These are phyloP conservation scores for Bos indicus DNA, from an alignment of 2,113 vertebrate species.

Conservation along the genomic window DNA sequence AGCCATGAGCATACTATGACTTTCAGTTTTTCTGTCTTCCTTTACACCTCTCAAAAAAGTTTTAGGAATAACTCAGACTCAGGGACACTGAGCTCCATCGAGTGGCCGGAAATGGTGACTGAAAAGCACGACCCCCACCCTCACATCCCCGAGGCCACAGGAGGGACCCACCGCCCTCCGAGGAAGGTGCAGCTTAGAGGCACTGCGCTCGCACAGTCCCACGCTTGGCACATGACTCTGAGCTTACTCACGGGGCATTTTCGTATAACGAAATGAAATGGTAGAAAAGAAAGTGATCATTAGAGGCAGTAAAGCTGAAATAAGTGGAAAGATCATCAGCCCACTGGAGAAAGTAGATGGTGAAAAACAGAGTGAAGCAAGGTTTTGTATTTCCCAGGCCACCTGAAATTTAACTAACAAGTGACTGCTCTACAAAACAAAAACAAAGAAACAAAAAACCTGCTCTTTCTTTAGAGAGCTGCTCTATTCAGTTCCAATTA, in stretches of 20 bases:
- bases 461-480: constrained; percentile 9
- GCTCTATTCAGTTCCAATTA: constrained; percentile 8
- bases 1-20: background rate
- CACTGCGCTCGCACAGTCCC: accelerated
- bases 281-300: background rate
- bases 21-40: background rate
- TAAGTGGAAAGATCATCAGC: background rate
- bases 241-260: background rate
- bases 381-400: background rate
- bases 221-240: no score
- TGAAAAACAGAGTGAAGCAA: background rate
- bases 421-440: constrained; percentile 33
- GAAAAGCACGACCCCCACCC: background rate
- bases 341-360: background rate
- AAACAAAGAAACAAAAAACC: background rate
- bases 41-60: background rate
- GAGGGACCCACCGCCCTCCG: accelerated
- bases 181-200: background rate
- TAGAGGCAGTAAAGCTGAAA: background rate
- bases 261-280: background rate
- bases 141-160: accelerated
- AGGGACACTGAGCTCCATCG: background rate
- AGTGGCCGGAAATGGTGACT: background rate
- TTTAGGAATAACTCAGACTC: background rate
- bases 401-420: background rate